A percentile compares a stretch with the other conserved stretches of the same genome.
Evolutionary conservation across 1,140 invertebrate genomes (phyloP).

Genomic region (Lethrus apterus): DNA sequence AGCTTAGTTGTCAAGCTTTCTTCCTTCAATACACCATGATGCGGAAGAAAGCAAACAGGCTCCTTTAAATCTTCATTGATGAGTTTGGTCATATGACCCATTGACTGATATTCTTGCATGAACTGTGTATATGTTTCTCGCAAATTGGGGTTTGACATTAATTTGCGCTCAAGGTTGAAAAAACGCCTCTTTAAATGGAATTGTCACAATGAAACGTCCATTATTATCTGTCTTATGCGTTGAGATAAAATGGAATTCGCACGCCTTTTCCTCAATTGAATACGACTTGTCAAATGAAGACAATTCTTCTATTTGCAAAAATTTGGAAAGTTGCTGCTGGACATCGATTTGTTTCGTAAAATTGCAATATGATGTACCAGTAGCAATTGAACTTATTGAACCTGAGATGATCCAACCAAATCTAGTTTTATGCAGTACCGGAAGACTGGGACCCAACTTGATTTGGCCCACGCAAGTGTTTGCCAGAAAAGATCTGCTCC

Average conservation of each 20-base stretch:
- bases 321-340: slow-evolving; percentile 18
- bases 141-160: no score
- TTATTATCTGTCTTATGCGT: no score
- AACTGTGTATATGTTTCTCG: no score
- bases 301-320: slow-evolving; percentile 27
- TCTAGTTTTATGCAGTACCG: slow-evolving; percentile 14
- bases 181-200: no score
- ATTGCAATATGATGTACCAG: background rate
- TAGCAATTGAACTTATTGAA: background rate
- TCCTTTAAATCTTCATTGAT: no score
- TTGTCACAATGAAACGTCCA: no score
- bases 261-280: no score
- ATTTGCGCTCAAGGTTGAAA: no score
- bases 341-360: slow-evolving; percentile 2
- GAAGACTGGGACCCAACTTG: slow-evolving; percentile 13
- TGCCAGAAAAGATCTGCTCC: slow-evolving; percentile 34
- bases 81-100: no score
- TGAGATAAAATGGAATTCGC: no score
- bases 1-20: slow-evolving; percentile 30
- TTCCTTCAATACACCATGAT: slow-evolving; percentile 37
- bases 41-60: slow-evolving; percentile 43
- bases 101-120: no score
- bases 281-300: no score
- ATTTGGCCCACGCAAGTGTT: slow-evolving; percentile 25
- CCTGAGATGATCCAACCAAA: slow-evolving; percentile 21